Percentiles rank a stretch among this genome's conserved stretches.
These are phyloP conservation scores for Tholera decimalis DNA, from an alignment of 2,888 invertebrate genomes.

Conservation along the genomic window DNA sequence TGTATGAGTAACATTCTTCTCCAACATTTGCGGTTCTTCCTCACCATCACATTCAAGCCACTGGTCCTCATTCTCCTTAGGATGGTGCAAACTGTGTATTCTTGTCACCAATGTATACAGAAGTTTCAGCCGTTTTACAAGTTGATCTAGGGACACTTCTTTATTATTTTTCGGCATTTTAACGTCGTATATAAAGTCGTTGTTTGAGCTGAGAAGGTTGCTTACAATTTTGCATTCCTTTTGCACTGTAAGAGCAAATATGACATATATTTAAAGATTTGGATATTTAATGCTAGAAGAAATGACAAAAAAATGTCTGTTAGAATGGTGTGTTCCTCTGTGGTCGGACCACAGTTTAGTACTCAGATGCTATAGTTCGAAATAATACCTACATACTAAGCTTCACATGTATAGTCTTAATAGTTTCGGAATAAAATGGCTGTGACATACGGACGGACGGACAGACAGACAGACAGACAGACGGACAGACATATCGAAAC, in stretches of 20 bases:
- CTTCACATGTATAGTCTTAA: too few species aligned
- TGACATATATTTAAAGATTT: neutral
- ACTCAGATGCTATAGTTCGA: too few species aligned
- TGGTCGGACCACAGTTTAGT: too few species aligned
- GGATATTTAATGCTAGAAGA: too few species aligned
- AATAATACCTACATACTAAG: too few species aligned
- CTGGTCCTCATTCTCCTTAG: slow-evolving; percentile 81
- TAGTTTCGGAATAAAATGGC: too few species aligned
- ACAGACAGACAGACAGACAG: too few species aligned
- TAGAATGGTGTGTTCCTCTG: too few species aligned
- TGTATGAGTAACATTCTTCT: slow-evolving; percentile 78
- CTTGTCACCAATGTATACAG: slow-evolving; percentile 81
- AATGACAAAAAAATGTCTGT: too few species aligned
- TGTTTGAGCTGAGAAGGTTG: slow-evolving; percentile 74
- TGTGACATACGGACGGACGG: too few species aligned
- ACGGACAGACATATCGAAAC: too few species aligned
- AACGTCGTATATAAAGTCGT: slow-evolving; percentile 74
- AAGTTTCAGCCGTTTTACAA: slow-evolving; percentile 83
- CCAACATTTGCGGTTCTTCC: slow-evolving; percentile 62
- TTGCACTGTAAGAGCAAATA: slow-evolving; percentile 73
- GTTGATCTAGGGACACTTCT: slow-evolving; percentile 74
- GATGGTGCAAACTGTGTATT: slow-evolving; percentile 79
- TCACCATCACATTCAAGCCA: slow-evolving; percentile 73
- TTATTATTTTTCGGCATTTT: slow-evolving; percentile 69
- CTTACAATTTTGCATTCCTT: slow-evolving; percentile 86